phyloP scores from a whole-genome alignment of 2,797 vertebrate genomes.

The Aulostomus chinensis region DNA sequence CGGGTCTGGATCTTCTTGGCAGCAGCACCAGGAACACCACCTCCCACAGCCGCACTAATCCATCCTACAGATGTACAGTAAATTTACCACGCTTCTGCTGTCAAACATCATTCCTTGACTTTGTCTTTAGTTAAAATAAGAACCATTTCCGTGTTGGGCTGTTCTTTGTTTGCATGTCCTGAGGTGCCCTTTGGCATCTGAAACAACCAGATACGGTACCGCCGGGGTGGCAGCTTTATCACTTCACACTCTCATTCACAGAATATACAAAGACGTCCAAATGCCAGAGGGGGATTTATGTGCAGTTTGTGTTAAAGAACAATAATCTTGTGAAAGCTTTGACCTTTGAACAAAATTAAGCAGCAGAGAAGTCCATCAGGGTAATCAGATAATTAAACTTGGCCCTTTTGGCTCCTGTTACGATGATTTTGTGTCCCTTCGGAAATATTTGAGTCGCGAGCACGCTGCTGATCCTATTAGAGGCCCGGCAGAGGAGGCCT shows the following conservation, averaged over 20 bases:
- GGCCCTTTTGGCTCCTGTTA: conserved; percentile 22
- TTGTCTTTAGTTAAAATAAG: no score
- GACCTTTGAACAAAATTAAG: conserved; percentile 56
- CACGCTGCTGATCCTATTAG: conserved; percentile 47
- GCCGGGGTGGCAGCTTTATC: conserved; percentile 39
- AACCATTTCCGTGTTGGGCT: no score
- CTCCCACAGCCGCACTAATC: no score
- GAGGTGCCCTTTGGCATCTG: neutral
- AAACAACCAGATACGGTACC: conserved; percentile 18
- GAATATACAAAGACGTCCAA: conserved; percentile 36
- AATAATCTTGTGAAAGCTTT: conserved; percentile 34
- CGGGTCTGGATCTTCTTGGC: no score
- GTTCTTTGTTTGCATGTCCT: no score
- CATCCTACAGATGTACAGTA: no score
- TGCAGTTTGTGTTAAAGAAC: conserved; percentile 27
- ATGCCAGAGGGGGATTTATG: conserved; percentile 25
- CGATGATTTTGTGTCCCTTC: conserved; percentile 29
- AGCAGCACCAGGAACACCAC: no score
- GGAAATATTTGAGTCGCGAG: conserved; percentile 44
- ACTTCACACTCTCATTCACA: conserved; percentile 10
- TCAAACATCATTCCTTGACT: no score
- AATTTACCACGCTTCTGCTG: no score
- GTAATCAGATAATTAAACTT: conserved; percentile 55
- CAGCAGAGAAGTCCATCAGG: conserved; percentile 37
- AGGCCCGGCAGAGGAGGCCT: no score